A percentile compares a stretch with the other conserved stretches of the same genome.
These are phyloP conservation scores for Notodonta ziczac DNA, from an alignment of 2,888 invertebrate genomes.

Conservation along the genomic window DNA sequence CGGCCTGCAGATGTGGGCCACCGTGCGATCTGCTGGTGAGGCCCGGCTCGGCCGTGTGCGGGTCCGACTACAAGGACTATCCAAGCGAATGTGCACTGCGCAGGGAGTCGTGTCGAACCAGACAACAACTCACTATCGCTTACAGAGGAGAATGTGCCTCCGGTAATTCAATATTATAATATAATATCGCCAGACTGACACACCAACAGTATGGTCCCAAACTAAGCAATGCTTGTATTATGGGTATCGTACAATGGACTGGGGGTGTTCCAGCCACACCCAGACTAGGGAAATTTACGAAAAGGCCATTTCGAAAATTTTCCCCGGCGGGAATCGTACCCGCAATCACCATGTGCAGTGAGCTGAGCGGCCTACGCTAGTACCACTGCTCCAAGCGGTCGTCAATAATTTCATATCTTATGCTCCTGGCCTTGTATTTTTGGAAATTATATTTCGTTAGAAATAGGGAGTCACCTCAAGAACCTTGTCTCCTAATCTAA, in stretches of 20 bases:
- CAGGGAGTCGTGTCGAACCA: constrained; percentile 90
- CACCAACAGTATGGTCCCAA: too few relatives aligned
- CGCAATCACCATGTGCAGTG: too few relatives aligned
- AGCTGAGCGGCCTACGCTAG: too few relatives aligned
- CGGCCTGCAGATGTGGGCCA: constrained; percentile 92
- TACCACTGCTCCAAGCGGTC: too few relatives aligned
- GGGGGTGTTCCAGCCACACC: too few relatives aligned
- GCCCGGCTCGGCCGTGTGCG: constrained; percentile 88
- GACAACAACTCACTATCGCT: constrained; percentile 90
- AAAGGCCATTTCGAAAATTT: too few relatives aligned
- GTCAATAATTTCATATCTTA: neutral
- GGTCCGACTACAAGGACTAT: constrained; percentile 91
- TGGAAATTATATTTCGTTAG: neutral
- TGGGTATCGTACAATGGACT: too few relatives aligned
- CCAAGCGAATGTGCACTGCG: constrained; percentile 92
- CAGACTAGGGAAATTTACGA: too few relatives aligned
- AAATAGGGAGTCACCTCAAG: constrained; percentile 19
- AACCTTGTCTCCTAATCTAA: constrained; percentile 63
- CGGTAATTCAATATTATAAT: constrained; percentile 83
- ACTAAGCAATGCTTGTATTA: too few relatives aligned
- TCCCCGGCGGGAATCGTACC: too few relatives aligned
- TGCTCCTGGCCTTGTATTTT: neutral
- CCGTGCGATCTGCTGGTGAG: constrained; percentile 90
- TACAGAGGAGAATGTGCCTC: constrained; percentile 93
- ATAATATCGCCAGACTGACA: too few relatives aligned